Base-by-base conservation (phyloP, 2,113 vertebrate genomes). In the Halcyon senegalensis region DNA sequence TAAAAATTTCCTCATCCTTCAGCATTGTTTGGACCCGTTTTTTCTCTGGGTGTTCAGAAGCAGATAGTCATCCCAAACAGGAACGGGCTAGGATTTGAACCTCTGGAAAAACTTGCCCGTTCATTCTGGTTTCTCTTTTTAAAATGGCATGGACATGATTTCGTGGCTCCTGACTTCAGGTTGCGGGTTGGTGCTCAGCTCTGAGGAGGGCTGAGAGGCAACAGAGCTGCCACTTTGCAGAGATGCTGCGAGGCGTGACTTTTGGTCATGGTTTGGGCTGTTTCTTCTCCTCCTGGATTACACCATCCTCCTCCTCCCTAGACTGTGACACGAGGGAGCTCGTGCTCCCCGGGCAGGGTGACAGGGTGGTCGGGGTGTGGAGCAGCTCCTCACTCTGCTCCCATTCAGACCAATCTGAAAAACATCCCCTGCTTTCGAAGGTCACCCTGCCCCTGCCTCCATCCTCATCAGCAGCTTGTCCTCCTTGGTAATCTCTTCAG, bases 221-320 rank as follows among this genome's bases (percentile, higher is more conserved):
- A 37, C 41, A 10, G 59, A 31, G 55, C 4, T 2, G 43, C 6
- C 16, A 4, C 31, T n/a, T 56, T 31, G 7, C 18, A 41, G 58
- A 18, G 50, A 3, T 9, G 20, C 30, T 10, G 31, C 0, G 0
- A 43, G 70, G 31, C 0, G 1, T 33, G 51, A 9, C 41, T n/a
- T 43, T 23, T 44, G 17, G 41, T 44, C 25, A 5, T 0, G 0
- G 6, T 37, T 23, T 25, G 56, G 59, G 28, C 41, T 39, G 7
- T 51, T 37, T 63, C 23, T 16, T 51, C 21, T 73, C n/a, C 53
- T 13, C 2, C 10, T 1, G 4, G 13, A 8, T 62, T 63, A 9
- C 33, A 58, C 6, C 24, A 35, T 46, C 53, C 62, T 46, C 59
- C 62, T 78, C 48, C 37, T 69, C 25, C 46, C 5, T 16, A 9